phyloP scores from a whole-genome alignment of 2,113 vertebrate genomes.

The Paradoxurus hermaphroditus region DNA sequence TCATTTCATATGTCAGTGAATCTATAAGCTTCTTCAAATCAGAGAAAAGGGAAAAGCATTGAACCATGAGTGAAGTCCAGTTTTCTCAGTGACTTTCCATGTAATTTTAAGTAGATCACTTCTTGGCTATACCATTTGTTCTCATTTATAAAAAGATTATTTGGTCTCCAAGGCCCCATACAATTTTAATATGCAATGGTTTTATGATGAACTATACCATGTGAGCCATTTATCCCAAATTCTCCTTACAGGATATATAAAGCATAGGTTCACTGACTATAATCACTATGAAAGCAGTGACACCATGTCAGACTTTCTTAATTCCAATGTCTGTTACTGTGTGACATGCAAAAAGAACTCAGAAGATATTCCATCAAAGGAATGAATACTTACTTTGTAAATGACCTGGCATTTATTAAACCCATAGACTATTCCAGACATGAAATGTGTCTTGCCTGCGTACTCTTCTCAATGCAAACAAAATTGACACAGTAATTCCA shows the following conservation, averaged over 20 bases:
- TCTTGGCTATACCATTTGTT: neutral
- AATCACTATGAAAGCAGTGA: neutral
- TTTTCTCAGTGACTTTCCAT: neutral
- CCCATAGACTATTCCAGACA: neutral
- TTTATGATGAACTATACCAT: neutral
- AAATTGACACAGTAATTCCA: neutral
- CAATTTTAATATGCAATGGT: neutral
- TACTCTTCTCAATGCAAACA: neutral
- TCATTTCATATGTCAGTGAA: neutral
- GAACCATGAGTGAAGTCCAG: neutral
- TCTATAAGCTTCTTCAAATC: neutral
- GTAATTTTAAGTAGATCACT: conserved; percentile 19
- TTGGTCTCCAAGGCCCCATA: neutral
- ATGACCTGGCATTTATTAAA: neutral
- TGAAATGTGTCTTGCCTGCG: neutral
- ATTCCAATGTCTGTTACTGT: neutral
- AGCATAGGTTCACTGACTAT: neutral
- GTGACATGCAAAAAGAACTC: neutral
- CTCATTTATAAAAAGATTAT: neutral
- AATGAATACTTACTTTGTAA: neutral
- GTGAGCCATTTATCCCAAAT: neutral
- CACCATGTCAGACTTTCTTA: neutral
- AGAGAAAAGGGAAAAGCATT: neutral
- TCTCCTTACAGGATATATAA: neutral
- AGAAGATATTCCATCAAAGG: neutral